Percentiles rank a stretch among this genome's conserved stretches.
Evolutionary conservation across 2,797 vertebrate genomes (phyloP).

Genomic region (Liasis olivaceus): DNA sequence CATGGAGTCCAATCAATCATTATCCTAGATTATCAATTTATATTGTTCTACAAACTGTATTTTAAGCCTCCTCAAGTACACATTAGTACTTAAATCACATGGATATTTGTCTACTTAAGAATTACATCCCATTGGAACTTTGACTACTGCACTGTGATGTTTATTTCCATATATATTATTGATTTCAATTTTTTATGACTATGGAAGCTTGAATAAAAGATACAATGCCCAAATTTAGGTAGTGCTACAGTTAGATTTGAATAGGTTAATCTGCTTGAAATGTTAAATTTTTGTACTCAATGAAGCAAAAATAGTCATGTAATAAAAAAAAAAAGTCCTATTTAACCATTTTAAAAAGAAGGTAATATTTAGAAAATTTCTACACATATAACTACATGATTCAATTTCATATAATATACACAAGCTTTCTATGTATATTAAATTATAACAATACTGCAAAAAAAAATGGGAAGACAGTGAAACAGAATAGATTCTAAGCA

Average conservation of each 20-base stretch:
- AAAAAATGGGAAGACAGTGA: constrained; percentile 26
- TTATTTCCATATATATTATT: constrained; percentile 24
- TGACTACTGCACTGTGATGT: constrained; percentile 9
- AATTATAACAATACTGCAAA: constrained; percentile 30
- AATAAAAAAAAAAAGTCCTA: constrained; percentile 24
- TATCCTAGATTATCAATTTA: not conserved
- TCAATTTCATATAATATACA: constrained; percentile 6
- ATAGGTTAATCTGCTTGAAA: not conserved
- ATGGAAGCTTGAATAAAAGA: constrained; percentile 4
- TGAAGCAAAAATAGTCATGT: not conserved
- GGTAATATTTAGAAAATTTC: constrained; percentile 6
- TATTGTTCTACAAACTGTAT: constrained; percentile 19
- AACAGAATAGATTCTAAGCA: constrained; percentile 47
- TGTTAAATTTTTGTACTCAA: not conserved
- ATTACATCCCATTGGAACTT: constrained; percentile 36
- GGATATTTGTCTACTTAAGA: constrained; percentile 41
- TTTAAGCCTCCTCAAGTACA: constrained; percentile 13
- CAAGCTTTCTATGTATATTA: constrained; percentile 10
- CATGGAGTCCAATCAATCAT: not conserved
- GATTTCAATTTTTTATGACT: not conserved
- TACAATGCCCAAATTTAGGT: not conserved
- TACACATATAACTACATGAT: constrained; percentile 1
- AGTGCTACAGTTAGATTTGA: not conserved
- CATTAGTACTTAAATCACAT: constrained; percentile 34
- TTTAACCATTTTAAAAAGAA: constrained; percentile 38